Evolutionary conservation across 2,113 vertebrate genomes (phyloP).

Genomic region (Eptesicus fuscus): DNA sequence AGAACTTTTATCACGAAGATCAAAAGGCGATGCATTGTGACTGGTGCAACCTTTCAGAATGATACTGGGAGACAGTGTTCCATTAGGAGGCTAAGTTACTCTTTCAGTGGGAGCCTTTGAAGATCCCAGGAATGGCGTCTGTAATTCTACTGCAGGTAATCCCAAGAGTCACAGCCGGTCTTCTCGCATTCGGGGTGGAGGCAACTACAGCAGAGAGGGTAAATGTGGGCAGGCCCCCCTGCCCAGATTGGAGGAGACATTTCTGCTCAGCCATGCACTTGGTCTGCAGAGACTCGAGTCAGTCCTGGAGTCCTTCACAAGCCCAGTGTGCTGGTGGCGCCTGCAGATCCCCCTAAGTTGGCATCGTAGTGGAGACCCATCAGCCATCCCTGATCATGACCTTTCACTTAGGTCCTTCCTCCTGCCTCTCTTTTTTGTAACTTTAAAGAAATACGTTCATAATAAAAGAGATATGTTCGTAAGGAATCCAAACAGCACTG

Average conservation of each 20-base stretch:
- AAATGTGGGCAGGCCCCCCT: not conserved
- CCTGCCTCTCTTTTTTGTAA: not conserved
- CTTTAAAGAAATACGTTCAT: not conserved
- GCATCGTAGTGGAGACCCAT: not conserved
- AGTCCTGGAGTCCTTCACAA: not conserved
- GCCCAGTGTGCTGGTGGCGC: fast-evolving
- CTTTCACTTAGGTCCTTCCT: not conserved
- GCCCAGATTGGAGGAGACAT: not conserved
- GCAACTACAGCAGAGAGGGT: not conserved
- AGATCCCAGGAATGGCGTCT: not conserved
- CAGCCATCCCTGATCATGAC: not conserved
- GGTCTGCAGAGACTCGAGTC: not conserved
- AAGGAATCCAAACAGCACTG: not conserved
- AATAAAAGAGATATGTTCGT: not conserved
- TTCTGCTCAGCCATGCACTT: not conserved
- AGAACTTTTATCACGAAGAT: not conserved
- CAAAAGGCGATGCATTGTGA: not conserved
- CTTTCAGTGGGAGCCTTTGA: conserved; percentile 29
- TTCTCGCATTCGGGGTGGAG: not conserved
- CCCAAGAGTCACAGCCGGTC: not conserved
- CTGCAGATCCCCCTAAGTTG: not conserved
- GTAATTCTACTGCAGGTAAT: not conserved
- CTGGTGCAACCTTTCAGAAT: not conserved
- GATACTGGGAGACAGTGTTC: not conserved
- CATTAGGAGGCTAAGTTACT: conserved; percentile 29